Evolutionary conservation across 2,888 invertebrate species (phyloP).

Genomic region (Protonemura montana): DNA sequence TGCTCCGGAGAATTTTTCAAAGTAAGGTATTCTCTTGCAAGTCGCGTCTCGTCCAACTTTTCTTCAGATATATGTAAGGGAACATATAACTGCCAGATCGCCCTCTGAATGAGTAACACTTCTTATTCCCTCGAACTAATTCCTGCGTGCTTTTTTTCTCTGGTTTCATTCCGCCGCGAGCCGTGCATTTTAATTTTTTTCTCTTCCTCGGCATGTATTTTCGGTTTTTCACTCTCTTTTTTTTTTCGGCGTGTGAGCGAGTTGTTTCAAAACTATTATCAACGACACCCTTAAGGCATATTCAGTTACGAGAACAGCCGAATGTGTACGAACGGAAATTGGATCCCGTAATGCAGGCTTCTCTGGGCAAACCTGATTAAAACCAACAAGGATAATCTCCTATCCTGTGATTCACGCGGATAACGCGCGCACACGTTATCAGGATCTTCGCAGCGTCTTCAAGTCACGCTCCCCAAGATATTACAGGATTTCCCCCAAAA

Average conservation of each 20-base stretch:
- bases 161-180: background rate
- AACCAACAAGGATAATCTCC: background rate
- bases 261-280: background rate
- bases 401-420: constrained; percentile 2
- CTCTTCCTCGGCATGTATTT: too few species aligned
- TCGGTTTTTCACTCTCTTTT: background rate
- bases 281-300: background rate
- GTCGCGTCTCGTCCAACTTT: background rate
- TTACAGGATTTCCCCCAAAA: background rate
- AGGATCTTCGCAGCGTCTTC: background rate
- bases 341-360: background rate
- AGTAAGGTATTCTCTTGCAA: background rate
- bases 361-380: background rate
- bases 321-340: background rate
- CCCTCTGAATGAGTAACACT: background rate
- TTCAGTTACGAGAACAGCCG: background rate
- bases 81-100: background rate
- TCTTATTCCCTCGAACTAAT: background rate
- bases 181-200: background rate
- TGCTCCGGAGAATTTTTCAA: background rate
- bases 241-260: background rate
- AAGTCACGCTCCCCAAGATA: background rate
- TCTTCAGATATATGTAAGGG: background rate
- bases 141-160: background rate
- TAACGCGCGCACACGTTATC: background rate